Base-by-base conservation (phyloP, 1,140 invertebrate genomes). In the Phymastichus coffea region DNA sequence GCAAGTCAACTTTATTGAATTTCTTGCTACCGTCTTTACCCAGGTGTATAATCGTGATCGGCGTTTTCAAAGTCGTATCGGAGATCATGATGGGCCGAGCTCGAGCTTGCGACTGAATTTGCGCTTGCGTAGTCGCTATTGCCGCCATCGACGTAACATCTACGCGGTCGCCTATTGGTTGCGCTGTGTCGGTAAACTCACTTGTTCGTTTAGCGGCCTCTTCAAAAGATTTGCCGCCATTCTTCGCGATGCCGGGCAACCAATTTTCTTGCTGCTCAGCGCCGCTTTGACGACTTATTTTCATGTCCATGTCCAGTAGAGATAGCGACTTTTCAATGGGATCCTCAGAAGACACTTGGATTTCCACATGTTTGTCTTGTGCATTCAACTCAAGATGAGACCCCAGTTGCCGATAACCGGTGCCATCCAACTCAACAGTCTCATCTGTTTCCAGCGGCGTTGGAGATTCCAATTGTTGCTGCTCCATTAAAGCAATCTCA, bases 251-350 rank as follows among this genome's bases (percentile, higher is more conserved):
- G n/a, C n/a, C n/a, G n/a, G n/a, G n/a, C n/a, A n/a, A n/a, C n/a
- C n/a, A n/a, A n/a, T n/a, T n/a, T n/a, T n/a, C n/a, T n/a, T n/a
- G n/a, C n/a, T n/a, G n/a, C n/a, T n/a, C n/a, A n/a, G n/a, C n/a
- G n/a, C n/a, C n/a, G n/a, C n/a, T n/a, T n/a, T n/a, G n/a, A n/a
- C n/a, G n/a, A n/a, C n/a, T n/a, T n/a, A n/a, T n/a, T n/a, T n/a
- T n/a, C n/a, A n/a, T n/a, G n/a, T n/a, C n/a, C n/a, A n/a, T n/a
- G n/a, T n/a, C n/a, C 0, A 62, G 48, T 2, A 62, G 19, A 1
- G 52, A 26, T 10, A 62, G 52, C 10, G 60, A 57, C 17, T 57
- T 51, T 37, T 62, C 60, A n/a, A 62, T 62, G 0, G 60, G 54
- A 30, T 60, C 57, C 12, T 60, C 40, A 3, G n/a, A n/a, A n/a